These are phyloP conservation scores for Accipiter cooperii DNA, from an alignment of 2,113 vertebrate species.

Conservation along the genomic window DNA sequence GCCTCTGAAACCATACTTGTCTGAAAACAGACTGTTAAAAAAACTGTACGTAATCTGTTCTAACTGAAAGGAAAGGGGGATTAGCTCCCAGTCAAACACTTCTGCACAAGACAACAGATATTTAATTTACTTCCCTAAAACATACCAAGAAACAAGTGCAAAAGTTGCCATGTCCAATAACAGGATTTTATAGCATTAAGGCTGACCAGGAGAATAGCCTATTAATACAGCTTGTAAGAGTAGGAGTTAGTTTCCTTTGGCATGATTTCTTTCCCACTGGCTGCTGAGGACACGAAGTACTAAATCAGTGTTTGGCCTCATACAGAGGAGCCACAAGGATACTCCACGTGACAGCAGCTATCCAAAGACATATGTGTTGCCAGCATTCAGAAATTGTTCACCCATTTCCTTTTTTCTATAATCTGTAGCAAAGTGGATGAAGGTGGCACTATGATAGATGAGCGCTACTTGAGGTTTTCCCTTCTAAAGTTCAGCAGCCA, in stretches of 20 bases:
- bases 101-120: neutral
- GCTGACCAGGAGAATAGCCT: neutral
- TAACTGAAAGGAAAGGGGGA: neutral
- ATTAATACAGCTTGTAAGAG: neutral
- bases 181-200: neutral
- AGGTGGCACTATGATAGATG: neutral
- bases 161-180: neutral
- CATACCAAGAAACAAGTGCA: neutral
- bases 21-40: neutral
- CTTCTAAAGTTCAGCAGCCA: neutral
- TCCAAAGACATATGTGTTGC: neutral
- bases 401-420: neutral
- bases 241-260: neutral
- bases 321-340: neutral
- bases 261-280: neutral
- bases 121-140: neutral
- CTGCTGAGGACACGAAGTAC: neutral
- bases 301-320: neutral
- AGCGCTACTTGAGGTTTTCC: neutral
- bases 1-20: neutral
- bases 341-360: neutral
- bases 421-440: neutral
- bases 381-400: rapidly evolving
- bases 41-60: neutral
- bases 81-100: neutral